These are phyloP conservation scores for Platyura marginata DNA, from an alignment of 1,140 invertebrate species.

Conservation along the genomic window DNA sequence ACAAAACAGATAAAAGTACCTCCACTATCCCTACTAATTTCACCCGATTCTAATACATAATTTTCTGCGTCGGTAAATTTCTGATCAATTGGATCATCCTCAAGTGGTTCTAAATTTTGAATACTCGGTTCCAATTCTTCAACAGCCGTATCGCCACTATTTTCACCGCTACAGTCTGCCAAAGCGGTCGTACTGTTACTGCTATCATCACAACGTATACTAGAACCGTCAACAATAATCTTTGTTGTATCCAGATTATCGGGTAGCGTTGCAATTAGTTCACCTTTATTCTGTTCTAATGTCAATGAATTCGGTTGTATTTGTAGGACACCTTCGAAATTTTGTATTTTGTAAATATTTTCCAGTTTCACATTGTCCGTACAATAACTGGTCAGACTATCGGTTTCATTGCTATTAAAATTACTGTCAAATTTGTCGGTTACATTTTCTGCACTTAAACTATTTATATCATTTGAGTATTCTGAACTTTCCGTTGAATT, in stretches of 20 bases:
- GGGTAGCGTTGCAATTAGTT: background rate
- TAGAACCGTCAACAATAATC: background rate
- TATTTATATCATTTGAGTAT: background rate
- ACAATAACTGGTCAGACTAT: background rate
- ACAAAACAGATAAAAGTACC: too few species aligned
- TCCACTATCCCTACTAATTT: slow-evolving; percentile 13
- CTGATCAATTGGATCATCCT: slow-evolving; percentile 22
- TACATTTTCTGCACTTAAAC: background rate
- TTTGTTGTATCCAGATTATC: background rate
- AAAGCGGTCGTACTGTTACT: background rate
- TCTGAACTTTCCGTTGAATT: too few species aligned
- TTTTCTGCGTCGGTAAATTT: slow-evolving; percentile 26
- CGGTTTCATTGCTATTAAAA: background rate
- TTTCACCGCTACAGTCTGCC: slow-evolving; percentile 1
- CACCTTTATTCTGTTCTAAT: slow-evolving; percentile 1
- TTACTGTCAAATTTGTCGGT: background rate
- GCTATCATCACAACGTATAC: background rate
- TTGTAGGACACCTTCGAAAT: slow-evolving; percentile 5
- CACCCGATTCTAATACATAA: slow-evolving; percentile 25
- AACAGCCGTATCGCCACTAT: slow-evolving; percentile 2
- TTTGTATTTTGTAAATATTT: background rate
- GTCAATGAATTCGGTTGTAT: slow-evolving; percentile 7
- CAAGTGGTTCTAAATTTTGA: slow-evolving; percentile 12
- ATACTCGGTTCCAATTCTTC: slow-evolving; percentile 11
- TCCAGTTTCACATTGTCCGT: background rate